phyloP scores from a whole-genome alignment of 2,888 invertebrate genomes.

The Pandemis heparana region DNA sequence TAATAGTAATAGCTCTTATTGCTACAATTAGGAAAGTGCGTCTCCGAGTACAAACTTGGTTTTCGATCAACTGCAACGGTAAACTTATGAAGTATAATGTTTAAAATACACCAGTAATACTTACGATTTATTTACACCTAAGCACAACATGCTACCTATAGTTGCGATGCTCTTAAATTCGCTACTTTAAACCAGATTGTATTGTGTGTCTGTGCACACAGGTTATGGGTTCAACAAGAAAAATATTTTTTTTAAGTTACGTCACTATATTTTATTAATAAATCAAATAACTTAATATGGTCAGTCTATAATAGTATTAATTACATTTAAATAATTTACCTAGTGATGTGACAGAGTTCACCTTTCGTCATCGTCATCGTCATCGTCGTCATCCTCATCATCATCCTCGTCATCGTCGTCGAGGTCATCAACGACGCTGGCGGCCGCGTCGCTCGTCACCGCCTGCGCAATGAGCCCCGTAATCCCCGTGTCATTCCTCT shows the following conservation, averaged over 20 bases:
- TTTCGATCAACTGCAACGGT: neutral
- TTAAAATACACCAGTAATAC: too few species aligned
- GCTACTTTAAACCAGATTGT: neutral
- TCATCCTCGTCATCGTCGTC: constrained; percentile 64
- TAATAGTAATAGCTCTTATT: neutral
- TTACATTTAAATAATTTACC: constrained; percentile 38
- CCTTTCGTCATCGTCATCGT: constrained; percentile 58
- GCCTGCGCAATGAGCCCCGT: constrained; percentile 75
- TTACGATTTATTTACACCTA: too few species aligned
- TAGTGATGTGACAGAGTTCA: constrained; percentile 49
- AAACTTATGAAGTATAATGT: neutral
- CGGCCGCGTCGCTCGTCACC: constrained; percentile 67
- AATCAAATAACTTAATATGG: constrained; percentile 40
- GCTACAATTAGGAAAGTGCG: neutral
- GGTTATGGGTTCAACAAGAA: constrained; percentile 1
- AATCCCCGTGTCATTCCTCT: constrained; percentile 72
- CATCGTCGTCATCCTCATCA: constrained; percentile 47
- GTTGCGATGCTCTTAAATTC: neutral
- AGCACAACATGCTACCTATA: too few species aligned
- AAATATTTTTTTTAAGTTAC: neutral
- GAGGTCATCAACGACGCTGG: constrained; percentile 61
- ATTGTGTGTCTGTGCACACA: neutral
- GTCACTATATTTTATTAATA: constrained; percentile 35
- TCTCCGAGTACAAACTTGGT: neutral
- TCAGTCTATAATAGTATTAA: constrained; percentile 37